Conservation (phyloP, 2,113 vertebrate species). For the Myrmecobius fasciatus region DNA sequence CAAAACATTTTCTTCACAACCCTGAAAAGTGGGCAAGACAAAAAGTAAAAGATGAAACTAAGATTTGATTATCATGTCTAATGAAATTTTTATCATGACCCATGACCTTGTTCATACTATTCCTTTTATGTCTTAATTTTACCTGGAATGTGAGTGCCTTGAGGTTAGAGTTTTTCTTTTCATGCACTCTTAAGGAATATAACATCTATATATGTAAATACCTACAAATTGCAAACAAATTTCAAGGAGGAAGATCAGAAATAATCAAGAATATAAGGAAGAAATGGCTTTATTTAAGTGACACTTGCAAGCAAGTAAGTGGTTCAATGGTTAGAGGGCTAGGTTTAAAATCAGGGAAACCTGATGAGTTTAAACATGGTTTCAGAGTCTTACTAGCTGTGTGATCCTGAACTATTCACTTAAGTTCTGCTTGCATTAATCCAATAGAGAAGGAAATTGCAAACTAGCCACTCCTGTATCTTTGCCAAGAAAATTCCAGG, state of each 20-base stretch:
- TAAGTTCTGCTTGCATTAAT: neutral
- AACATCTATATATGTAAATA: neutral
- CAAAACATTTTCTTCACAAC: neutral
- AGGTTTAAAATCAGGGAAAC: neutral
- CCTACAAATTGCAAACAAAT: neutral
- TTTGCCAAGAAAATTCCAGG: neutral
- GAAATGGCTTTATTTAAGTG: neutral
- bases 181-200: neutral
- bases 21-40: neutral
- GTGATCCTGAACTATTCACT: neutral
- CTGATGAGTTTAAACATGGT: neutral
- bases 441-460: neutral
- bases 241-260: neutral
- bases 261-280: neutral
- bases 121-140: neutral
- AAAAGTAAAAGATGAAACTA: neutral
- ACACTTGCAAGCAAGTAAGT: neutral
- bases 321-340: neutral
- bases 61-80: neutral
- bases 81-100: neutral
- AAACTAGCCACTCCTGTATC: neutral
- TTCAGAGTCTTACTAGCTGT: neutral
- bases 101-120: neutral
- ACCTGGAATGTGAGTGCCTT: neutral
- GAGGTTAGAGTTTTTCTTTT: neutral